phyloP scores from a whole-genome alignment of 1,140 invertebrate genomes.

The Penaeus vannamei region DNA sequence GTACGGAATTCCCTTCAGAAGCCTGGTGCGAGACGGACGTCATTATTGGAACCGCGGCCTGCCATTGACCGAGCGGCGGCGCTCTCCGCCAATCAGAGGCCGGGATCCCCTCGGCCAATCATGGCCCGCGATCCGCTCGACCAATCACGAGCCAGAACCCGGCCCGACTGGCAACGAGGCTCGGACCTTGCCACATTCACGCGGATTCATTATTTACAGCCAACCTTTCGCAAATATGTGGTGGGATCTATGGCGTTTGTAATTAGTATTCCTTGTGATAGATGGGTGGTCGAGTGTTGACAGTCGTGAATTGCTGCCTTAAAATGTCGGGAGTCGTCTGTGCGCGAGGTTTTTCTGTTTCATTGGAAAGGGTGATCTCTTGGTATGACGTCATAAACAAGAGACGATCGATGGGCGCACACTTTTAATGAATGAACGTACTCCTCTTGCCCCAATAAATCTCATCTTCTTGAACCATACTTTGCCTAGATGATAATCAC shows the following conservation, averaged over 20 bases:
- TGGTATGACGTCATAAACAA: slow-evolving; percentile 54
- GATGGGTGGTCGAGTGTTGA: neutral
- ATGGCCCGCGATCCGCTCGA: neutral
- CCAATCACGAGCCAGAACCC: neutral
- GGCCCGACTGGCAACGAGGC: neutral
- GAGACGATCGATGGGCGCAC: slow-evolving; percentile 49
- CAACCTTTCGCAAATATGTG: neutral
- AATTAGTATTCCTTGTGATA: neutral
- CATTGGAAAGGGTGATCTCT: neutral
- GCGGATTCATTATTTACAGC: neutral
- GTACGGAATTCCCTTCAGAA: neutral
- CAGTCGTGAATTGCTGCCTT: neutral
- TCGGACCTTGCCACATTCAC: slow-evolving; percentile 18
- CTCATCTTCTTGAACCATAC: neutral
- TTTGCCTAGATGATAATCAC: neutral
- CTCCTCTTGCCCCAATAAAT: slow-evolving; percentile 14
- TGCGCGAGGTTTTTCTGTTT: slow-evolving; percentile 5
- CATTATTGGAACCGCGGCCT: slow-evolving; percentile 58
- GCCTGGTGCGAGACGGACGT: slow-evolving; percentile 36
- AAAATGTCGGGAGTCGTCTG: neutral
- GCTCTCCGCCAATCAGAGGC: slow-evolving; percentile 24
- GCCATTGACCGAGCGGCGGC: slow-evolving; percentile 55
- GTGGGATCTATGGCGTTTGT: neutral
- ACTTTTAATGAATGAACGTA: slow-evolving; percentile 61
- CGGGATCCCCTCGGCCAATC: neutral